Base-by-base conservation (phyloP, 1,140 invertebrate genomes). In the Scaptomyza pallida region DNA sequence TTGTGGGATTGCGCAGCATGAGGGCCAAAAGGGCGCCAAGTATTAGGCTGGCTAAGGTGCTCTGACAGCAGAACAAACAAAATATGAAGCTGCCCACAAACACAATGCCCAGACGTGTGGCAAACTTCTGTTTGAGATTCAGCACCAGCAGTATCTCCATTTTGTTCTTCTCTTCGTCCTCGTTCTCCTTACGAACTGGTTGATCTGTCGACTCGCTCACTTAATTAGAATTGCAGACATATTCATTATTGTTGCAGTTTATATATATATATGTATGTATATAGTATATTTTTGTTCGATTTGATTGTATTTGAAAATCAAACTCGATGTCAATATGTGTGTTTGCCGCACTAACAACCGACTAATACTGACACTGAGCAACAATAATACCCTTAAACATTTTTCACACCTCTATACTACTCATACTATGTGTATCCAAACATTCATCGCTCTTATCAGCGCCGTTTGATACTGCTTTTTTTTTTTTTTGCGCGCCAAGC, bases 131-230 rank as follows among this genome's bases (percentile, higher is more conserved):
- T 56, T 86, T 90, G 8, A 89, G n/a, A 50, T 89, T 89, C 5
- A 91, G 62, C 61, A 89, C 89, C 40, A 91, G 37, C 17, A 82
- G 62, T 13, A 91, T 62, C 44, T 90, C 76, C 89, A 90, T 90
- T 73, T 68, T 78, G 26, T 62, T 54, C 12, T n/a, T n/a, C n/a
- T n/a, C 9, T 8, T 37, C n/a, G 33, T 37, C 33, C 26, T 44
- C 41, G 12, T 44, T 72, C 44, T 70, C 44, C 52, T 77, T 43
- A 51, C 43, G 62, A 23, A 70, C 69, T n/a, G 47, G 37, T 17
- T 21, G 69, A 26, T 69, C 41, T 26, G 69, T 52, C 26, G 45
- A 57, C 54, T 61, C 55, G 63, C 50, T 75, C 81, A 86, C 81
- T 86, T 63, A 35, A 16, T 62, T 68, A 16, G 65, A 74, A 26